Base-by-base conservation (phyloP, 2,113 vertebrate genomes). In the Anhinga anhinga region DNA sequence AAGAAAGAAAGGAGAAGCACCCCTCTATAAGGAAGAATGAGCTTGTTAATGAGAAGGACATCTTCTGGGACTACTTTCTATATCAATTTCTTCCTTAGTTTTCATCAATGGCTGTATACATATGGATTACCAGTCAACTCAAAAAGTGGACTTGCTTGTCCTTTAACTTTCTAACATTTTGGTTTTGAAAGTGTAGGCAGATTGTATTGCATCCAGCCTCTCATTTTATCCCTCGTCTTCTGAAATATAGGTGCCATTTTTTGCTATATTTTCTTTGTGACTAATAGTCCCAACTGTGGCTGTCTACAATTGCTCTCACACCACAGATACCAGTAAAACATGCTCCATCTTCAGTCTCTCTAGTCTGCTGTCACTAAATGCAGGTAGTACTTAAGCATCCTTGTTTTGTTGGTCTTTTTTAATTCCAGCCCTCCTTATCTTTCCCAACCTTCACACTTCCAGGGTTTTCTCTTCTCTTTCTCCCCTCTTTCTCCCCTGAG, bases 351-450 rank as follows among this genome's bases (percentile, higher is more conserved):
- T 71, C 36, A 16, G 15, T 23, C 34, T 34, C 15, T 66, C n/a
- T 36, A 69, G 3, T 21, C 34, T 40, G 18, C 23, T 89, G 7
- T 50, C 61, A 50, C 9, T 25, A 71, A 67, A 13, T 1, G 0
- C 6, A 53, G 7, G 30, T 58, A 27, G 9, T 38, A 8, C 4
- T 26, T 30, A 62, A 58, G 20, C 7, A 45, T 29, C 12, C 10
- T 56, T 3, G 13, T 5, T 58, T 71, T 50, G 21, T 5, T 3
- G 0, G 2, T 1, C 1, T 36, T 71, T 82, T 53, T 69, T 18
- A 74, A 49, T 38, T 10, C 11, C 10, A 52, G 26, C 2, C 19
- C 7, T 82, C 13, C 15, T 55, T 65, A 40, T 52, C 76, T 9
- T 93, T 52, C 34, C 40, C 13, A 69, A 7, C 4, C 8, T 63